Conservation (phyloP, 1,140 invertebrate species). For the Orchesella cincta region DNA sequence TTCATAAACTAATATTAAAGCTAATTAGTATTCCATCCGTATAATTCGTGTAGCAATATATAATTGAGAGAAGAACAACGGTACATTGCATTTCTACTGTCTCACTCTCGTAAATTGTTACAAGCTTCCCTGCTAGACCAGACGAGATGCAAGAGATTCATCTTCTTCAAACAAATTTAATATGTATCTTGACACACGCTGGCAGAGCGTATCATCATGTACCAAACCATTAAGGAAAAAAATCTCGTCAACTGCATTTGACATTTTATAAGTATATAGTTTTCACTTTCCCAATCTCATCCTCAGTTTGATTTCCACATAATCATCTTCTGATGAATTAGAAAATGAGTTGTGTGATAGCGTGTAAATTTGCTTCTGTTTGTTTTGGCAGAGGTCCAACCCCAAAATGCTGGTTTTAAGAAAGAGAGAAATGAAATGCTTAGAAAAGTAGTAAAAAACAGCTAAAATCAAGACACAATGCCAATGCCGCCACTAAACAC, state of each 20-base stretch:
- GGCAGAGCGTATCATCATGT: too few relatives aligned
- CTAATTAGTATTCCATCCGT: slow-evolving; percentile 7
- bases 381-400: not conserved
- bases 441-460: too few relatives aligned
- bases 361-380: not conserved
- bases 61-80: not conserved
- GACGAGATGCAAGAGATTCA: not conserved
- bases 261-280: too few relatives aligned
- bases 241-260: too few relatives aligned
- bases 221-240: too few relatives aligned
- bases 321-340: not conserved
- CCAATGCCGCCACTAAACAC: too few relatives aligned
- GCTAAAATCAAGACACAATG: too few relatives aligned
- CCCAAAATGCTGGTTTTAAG: not conserved
- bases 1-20: not conserved
- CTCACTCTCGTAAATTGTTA: not conserved
- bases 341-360: not conserved
- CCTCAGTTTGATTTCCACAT: slow-evolving; percentile 22
- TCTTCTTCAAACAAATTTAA: not conserved
- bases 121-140: not conserved
- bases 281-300: slow-evolving; percentile 2
- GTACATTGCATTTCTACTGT: not conserved
- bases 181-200: too few relatives aligned
- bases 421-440: not conserved
- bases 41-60: not conserved